Evolutionary conservation across 2,113 vertebrate species (phyloP).

Genomic region (Pterocles orientalis): DNA sequence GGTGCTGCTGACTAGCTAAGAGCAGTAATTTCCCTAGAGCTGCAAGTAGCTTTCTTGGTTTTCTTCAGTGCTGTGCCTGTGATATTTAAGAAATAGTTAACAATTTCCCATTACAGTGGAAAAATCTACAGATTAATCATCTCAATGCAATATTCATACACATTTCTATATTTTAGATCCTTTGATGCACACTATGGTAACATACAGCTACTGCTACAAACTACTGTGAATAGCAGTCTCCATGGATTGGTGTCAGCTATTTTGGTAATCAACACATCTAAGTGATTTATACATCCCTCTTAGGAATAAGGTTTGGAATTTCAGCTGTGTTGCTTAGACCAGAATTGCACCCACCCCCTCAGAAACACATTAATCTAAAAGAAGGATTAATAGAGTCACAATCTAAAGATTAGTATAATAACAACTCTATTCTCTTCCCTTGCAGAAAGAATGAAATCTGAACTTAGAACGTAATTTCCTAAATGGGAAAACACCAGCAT

Average conservation of each 20-base stretch:
- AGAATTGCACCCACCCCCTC: background rate
- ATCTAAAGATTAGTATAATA: background rate
- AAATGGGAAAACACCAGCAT: background rate
- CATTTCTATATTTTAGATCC: slow-evolving; percentile 72
- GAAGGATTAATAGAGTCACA: background rate
- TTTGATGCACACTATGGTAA: slow-evolving; percentile 71
- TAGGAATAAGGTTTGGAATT: background rate
- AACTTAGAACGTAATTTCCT: background rate
- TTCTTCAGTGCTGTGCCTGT: slow-evolving; percentile 64
- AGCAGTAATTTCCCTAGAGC: slow-evolving; percentile 61
- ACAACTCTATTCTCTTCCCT: background rate
- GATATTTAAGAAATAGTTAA: slow-evolving; percentile 72
- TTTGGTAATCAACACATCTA: slow-evolving; percentile 63
- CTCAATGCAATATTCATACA: slow-evolving; percentile 70
- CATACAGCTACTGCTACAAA: slow-evolving; percentile 70
- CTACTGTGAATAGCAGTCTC: slow-evolving; percentile 68
- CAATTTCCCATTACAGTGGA: slow-evolving; percentile 60
- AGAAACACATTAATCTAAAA: background rate
- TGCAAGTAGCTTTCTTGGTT: slow-evolving; percentile 67
- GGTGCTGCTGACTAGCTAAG: background rate
- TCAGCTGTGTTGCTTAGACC: background rate
- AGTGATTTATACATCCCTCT: background rate
- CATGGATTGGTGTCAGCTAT: slow-evolving; percentile 74
- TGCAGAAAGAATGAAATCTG: background rate
- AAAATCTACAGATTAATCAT: slow-evolving; percentile 65